Evolutionary conservation across 23 tunicate species (phyloP), one percentile per base, ranked within the genome.

Genomic region (Corella eumyota): DNA sequence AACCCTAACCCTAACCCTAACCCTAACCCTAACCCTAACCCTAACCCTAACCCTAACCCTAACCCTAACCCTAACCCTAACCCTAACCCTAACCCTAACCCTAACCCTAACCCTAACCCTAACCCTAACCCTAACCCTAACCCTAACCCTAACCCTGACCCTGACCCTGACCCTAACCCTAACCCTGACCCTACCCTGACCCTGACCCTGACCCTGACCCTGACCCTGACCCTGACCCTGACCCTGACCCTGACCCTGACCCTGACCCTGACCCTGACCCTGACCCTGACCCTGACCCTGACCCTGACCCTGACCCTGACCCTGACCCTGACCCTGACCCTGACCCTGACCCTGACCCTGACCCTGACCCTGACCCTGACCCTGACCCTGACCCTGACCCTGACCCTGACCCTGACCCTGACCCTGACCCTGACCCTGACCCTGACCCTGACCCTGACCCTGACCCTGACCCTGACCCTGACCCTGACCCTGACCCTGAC

Each of bases 51-150:
- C 76, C 83, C 83, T 69, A 69, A 76, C 76, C 83, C 83, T 69
- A 69, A 76, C 76, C 83, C 83, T 69, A 69, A 76, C 76, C 83
- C 83, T 69, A 69, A 76, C 76, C 83, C 83, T 69, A 67, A 67
- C 83, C 83, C 75, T 67, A 76, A 67, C 83, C 83, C 75, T 67
- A 76, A 67, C 83, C 83, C 75, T 67, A 76, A 67, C 83, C 83
- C 75, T 67, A 76, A 67, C 83, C 83, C 75, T 67, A 76, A 67
- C 83, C 83, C 75, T 67, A 73, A 67, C 74, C 83, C 75, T 24
- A 33, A 67, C 49, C 83, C 75, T 36, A 33, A 67, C 49, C 83
- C 75, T 36, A 33, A 67, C 49, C 83, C 83, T 50, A 33, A 76
- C 49, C 83, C 83, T 50, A 33, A 76, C 49, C 83, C 83, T 50